Percentiles rank a stretch among this genome's conserved stretches.
Evolutionary conservation across 2,888 invertebrate species (phyloP).

Genomic region (Eurois occulta): DNA sequence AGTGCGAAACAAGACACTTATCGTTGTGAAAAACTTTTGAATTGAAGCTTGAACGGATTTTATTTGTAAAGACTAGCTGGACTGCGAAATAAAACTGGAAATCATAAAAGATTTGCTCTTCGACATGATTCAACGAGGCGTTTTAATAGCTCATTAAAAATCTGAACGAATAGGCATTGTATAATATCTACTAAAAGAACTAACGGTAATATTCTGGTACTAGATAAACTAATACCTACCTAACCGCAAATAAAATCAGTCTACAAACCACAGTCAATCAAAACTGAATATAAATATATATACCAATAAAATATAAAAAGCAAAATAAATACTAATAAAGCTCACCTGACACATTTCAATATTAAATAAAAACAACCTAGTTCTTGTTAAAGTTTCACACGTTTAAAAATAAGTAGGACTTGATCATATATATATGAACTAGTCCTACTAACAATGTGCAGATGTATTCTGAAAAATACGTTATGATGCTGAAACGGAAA

Average conservation of each 20-base stretch:
- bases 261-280: neutral
- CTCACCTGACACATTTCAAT: neutral
- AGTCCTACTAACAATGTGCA: neutral
- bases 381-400: neutral
- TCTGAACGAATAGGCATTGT: neutral
- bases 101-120: slow-evolving; percentile 9
- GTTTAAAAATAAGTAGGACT: neutral
- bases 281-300: neutral
- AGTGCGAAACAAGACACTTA: slow-evolving; percentile 41
- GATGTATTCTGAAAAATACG: neutral
- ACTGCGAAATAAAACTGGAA: slow-evolving; percentile 14
- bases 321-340: neutral
- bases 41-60: slow-evolving; percentile 16
- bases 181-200: neutral
- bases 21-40: slow-evolving; percentile 14
- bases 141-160: slow-evolving; percentile 18
- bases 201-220: neutral
- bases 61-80: slow-evolving; percentile 14
- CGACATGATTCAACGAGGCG: neutral
- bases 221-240: neutral
- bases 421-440: neutral
- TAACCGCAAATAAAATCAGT: neutral
- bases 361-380: neutral
- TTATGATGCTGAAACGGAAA: neutral
- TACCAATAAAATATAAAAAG: neutral